phyloP scores from a whole-genome alignment of 2,888 invertebrate species.

The Oeneis ivallda region DNA sequence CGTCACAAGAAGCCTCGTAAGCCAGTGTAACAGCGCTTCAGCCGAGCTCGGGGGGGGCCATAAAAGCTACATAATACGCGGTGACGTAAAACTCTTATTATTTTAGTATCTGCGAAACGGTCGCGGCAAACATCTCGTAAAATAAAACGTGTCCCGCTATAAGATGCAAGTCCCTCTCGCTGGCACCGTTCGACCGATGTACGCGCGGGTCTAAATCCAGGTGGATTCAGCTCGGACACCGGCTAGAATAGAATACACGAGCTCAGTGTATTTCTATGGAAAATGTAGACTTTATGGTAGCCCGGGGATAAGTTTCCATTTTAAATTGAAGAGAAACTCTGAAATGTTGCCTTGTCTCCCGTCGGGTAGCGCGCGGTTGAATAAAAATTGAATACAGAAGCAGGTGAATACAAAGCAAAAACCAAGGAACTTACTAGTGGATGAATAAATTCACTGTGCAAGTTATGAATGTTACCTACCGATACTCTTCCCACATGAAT shows the following conservation, averaged over 20 bases:
- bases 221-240: conserved; percentile 75
- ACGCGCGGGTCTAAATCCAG: conserved; percentile 67
- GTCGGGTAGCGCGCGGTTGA: conserved; percentile 62
- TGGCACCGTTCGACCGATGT: conserved; percentile 61
- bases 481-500: not conserved
- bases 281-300: conserved; percentile 80
- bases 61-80: conserved; percentile 79
- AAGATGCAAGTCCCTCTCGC: conserved; percentile 62
- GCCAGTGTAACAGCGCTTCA: conserved; percentile 75
- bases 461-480: conserved; percentile 7
- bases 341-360: conserved; percentile 76
- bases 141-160: conserved; percentile 71
- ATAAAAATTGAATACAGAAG: conserved; percentile 69
- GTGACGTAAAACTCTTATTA: conserved; percentile 79
- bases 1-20: conserved; percentile 77
- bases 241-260: conserved; percentile 71
- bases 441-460: conserved; percentile 42
- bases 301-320: conserved; percentile 80
- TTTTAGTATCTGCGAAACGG: conserved; percentile 80
- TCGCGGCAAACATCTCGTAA: conserved; percentile 77
- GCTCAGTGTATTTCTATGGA: conserved; percentile 78
- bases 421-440: conserved; percentile 49
- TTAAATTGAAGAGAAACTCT: conserved; percentile 79
- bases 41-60: conserved; percentile 68
- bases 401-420: conserved; percentile 66